phyloP scores from a whole-genome alignment of 2,113 vertebrate species.

The Misgurnus anguillicaudatus region DNA sequence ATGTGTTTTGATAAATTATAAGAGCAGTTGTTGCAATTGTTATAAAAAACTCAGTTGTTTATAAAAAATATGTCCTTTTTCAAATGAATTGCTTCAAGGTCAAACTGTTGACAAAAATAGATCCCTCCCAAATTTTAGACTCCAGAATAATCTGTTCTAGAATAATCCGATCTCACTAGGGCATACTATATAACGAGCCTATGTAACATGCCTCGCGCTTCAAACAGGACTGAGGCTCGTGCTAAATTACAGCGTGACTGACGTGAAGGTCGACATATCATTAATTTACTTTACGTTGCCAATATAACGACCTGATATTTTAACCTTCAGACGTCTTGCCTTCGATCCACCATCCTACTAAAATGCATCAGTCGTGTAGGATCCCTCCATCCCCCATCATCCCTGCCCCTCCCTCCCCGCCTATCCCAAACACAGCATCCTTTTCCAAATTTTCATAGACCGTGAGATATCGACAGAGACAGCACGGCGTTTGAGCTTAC shows the following conservation, averaged over 20 bases:
- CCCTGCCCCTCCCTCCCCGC: constrained; percentile 40
- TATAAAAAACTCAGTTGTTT: no score
- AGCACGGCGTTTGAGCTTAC: not conserved
- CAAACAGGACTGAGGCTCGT: not conserved
- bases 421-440: constrained; percentile 45
- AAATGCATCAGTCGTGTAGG: constrained; percentile 60
- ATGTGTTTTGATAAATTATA: no score
- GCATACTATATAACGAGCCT: not conserved
- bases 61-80: no score
- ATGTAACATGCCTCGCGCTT: not conserved
- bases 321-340: not conserved
- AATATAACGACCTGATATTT: constrained; percentile 60
- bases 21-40: no score
- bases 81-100: not conserved
- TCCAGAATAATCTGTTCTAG: not conserved
- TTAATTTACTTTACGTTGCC: constrained; percentile 43
- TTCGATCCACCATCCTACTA: constrained; percentile 53
- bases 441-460: constrained; percentile 22
- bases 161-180: not conserved
- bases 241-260: not conserved
- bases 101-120: not conserved
- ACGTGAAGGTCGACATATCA: not conserved
- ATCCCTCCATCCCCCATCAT: constrained; percentile 29
- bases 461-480: constrained; percentile 24
- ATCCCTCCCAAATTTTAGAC: not conserved